These are phyloP conservation scores for Drosophila fulvimacula DNA, from an alignment of 2,888 invertebrate species.

Conservation along the genomic window DNA sequence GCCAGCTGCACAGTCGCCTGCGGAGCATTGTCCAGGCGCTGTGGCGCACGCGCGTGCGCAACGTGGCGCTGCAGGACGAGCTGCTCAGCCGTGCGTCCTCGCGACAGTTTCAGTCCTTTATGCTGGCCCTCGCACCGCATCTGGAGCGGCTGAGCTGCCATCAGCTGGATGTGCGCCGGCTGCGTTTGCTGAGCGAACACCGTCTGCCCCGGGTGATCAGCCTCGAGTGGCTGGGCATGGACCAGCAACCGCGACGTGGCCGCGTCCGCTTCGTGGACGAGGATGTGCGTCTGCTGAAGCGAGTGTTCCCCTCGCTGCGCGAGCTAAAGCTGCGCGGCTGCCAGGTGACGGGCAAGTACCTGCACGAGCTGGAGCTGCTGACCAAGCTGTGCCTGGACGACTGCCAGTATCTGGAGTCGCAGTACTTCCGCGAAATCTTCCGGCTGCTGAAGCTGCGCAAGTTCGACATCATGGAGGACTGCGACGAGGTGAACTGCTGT, in stretches of 20 bases:
- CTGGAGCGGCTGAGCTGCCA: constrained; percentile 65
- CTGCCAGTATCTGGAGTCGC: constrained; percentile 73
- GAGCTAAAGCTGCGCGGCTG: constrained; percentile 67
- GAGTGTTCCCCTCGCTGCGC: constrained; percentile 65
- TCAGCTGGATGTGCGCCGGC: constrained; percentile 54
- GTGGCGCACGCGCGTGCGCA: constrained; percentile 68
- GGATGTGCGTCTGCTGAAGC: constrained; percentile 66
- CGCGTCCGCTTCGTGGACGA: constrained; percentile 69
- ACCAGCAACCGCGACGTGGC: constrained; percentile 38
- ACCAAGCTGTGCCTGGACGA: constrained; percentile 66
- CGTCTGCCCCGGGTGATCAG: constrained; percentile 43
- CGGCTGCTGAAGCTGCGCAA: constrained; percentile 63
- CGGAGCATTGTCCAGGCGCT: constrained; percentile 59
- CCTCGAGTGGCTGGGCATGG: constrained; percentile 59
- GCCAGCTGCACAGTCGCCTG: constrained; percentile 67
- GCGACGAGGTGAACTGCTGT: constrained; percentile 79
- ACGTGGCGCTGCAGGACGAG: constrained; percentile 60
- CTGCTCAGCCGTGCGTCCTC: constrained; percentile 37
- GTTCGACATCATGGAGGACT: constrained; percentile 79
- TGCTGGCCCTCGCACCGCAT: constrained; percentile 54
- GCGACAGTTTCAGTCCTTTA: constrained; percentile 60
- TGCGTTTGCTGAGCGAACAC: constrained; percentile 60
- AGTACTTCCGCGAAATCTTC: constrained; percentile 74
- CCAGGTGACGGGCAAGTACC: constrained; percentile 70
- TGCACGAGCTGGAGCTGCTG: constrained; percentile 58